A percentile compares a stretch with the other conserved stretches of the same genome.
phyloP scores from a whole-genome alignment of 2,888 invertebrate species.

The Elysia crispata region DNA sequence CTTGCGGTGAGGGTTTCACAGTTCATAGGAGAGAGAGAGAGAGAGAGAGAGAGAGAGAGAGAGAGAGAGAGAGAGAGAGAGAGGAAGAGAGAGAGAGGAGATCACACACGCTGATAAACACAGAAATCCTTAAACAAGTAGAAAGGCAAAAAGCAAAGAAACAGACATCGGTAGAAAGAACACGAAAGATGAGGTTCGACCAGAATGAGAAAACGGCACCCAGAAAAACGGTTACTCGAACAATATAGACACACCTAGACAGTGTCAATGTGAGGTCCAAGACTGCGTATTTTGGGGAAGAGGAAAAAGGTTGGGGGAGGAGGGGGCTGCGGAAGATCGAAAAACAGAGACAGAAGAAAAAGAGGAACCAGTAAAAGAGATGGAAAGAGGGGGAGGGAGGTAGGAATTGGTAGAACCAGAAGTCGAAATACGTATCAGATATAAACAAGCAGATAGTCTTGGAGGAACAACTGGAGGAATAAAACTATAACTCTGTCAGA shows the following conservation, averaged over 20 bases:
- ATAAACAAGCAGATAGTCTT: neutral
- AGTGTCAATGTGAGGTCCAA: no score
- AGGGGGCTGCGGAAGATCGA: neutral
- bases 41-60: constrained; percentile 1
- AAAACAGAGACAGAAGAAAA: neutral
- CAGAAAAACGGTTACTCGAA: no score
- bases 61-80: neutral
- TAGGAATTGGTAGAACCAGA: constrained; percentile 10
- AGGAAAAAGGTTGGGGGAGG: neutral
- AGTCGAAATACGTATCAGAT: neutral
- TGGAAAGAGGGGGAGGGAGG: constrained; percentile 23
- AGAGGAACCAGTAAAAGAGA: neutral
- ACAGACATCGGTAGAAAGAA: constrained; percentile 1
- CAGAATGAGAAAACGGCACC: no score
- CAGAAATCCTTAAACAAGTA: no score
- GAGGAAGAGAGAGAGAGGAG: constrained; percentile 2
- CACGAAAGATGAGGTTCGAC: no score
- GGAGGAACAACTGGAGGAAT: neutral
- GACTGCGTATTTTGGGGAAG: no score
- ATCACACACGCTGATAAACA: no score
- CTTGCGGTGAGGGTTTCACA: neutral
- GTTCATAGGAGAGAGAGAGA: neutral
- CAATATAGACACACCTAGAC: no score
- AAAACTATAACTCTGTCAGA: no score
- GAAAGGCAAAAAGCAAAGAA: neutral